A percentile compares a stretch with the other conserved stretches of the same genome.
phyloP scores from a whole-genome alignment of 2,888 invertebrate species.

The Cantharis rustica region DNA sequence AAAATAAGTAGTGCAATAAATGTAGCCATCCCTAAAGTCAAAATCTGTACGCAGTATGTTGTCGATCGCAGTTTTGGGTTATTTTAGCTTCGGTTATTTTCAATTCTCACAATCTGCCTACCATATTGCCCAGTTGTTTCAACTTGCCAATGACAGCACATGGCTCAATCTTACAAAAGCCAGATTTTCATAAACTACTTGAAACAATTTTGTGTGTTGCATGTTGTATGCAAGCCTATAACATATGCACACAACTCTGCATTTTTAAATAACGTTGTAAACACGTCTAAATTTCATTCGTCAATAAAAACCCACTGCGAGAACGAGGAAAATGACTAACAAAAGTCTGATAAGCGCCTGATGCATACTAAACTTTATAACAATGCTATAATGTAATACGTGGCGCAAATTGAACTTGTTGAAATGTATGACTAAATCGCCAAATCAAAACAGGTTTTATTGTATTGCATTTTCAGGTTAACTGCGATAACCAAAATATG shows the following conservation, averaged over 20 bases:
- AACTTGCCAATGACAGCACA: conserved; percentile 48
- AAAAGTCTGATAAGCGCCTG: neutral
- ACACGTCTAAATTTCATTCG: neutral
- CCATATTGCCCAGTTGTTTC: conserved; percentile 53
- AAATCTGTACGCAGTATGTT: conserved; percentile 55
- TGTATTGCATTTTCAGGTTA: neutral
- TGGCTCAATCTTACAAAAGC: conserved; percentile 47
- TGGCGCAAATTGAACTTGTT: neutral
- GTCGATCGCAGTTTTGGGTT: conserved; percentile 51
- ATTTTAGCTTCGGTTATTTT: conserved; percentile 55
- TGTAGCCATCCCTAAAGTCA: conserved; percentile 13
- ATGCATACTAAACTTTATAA: neutral
- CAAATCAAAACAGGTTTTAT: neutral
- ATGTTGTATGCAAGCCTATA: conserved; percentile 16
- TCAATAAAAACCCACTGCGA: neutral
- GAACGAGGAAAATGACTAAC: neutral
- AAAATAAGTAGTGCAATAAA: conserved; percentile 1
- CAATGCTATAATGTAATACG: neutral
- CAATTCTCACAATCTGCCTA: conserved; percentile 55
- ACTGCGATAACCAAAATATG: neutral
- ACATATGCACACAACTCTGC: conserved; percentile 15
- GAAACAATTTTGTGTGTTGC: conserved; percentile 28
- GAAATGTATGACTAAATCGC: neutral
- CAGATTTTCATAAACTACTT: conserved; percentile 38
- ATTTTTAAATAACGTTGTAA: neutral